Evolutionary conservation across 2,888 invertebrate genomes (phyloP), one percentile per base, ranked within the genome.

Genomic region (Metalampra italica): DNA sequence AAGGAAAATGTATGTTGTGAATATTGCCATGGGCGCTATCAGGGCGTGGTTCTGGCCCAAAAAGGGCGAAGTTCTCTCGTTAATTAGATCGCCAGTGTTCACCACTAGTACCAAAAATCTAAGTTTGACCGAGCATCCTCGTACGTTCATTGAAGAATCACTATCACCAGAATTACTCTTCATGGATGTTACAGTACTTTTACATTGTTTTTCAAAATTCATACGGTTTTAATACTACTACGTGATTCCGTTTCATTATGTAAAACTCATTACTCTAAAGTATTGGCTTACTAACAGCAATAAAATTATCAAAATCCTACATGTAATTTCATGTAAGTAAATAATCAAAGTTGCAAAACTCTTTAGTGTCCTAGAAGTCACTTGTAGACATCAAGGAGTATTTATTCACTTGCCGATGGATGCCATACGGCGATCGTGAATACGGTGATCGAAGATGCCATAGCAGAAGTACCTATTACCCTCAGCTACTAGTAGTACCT

Each of bases 51-150:
- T 49, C n/a, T 74, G 59, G 7, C 72, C 72, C 9, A 71, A 50
- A 0, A 67, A 66, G 3, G 57, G 59, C 1, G 82, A 78, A 12
- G 75, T 55, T 46, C 78, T 66, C 57, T 82, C 84, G 47, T 82
- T 83, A 43, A 85, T 83, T 0, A 83, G 51, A 48, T 80, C 60
- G 4, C 76, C 79, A 7, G 83, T 82, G 37, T 71, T 82, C 8
- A 80, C 59, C 8, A 86, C 77, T 22, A 85, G 60, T 5, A 66
- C 59, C 14, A 84, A 59, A 47, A 82, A 58, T 54, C 75, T 62
- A 32, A 86, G 60, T 51, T 73, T 81, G 39, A 68, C 47, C 29
- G 77, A 71, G 54, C 73, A 77, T 29, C 49, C 49, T 46, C 64
- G 61, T 38, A 54, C 46, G 61, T 66, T 72, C 83, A 84, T 83